Conservation (phyloP, 2,113 vertebrate species). For the Chloropsis hardwickii region DNA sequence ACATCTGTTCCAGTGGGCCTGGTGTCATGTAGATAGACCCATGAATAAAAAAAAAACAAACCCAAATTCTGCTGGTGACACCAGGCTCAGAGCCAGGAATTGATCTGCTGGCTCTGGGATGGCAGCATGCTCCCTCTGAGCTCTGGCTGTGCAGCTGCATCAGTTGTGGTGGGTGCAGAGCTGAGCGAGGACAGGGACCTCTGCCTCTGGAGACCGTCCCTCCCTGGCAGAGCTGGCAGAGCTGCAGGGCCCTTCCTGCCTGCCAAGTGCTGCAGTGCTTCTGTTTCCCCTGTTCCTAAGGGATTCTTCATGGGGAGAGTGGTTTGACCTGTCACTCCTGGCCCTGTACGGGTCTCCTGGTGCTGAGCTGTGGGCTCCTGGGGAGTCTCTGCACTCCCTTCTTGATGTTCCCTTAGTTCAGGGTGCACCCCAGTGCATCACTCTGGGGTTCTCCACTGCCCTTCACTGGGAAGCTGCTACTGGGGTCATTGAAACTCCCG, state of each 20-base stretch:
- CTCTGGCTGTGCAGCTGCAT: neutral
- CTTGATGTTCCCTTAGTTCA: neutral
- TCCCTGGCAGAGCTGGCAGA: neutral
- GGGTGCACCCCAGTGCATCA: accelerated
- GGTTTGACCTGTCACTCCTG: neutral
- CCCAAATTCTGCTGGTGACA: neutral
- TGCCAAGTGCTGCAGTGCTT: neutral
- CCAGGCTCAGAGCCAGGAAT: neutral
- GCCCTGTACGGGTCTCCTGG: neutral
- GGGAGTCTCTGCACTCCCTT: neutral
- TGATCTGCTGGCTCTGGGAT: neutral
- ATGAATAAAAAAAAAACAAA: neutral
- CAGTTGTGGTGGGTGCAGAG: neutral
- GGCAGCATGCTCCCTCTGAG: accelerated
- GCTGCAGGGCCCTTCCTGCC: neutral
- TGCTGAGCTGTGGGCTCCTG: neutral
- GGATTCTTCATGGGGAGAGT: neutral
- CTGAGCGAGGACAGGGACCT: too few species aligned
- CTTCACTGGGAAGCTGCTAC: accelerated
- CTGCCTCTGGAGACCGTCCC: neutral
- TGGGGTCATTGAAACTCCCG: neutral
- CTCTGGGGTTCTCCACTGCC: accelerated
- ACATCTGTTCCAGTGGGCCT: neutral
- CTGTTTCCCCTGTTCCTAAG: neutral
- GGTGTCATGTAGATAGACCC: neutral